Conservation (phyloP, 2,113 vertebrate genomes). For the Sminthopsis crassicaudata region DNA sequence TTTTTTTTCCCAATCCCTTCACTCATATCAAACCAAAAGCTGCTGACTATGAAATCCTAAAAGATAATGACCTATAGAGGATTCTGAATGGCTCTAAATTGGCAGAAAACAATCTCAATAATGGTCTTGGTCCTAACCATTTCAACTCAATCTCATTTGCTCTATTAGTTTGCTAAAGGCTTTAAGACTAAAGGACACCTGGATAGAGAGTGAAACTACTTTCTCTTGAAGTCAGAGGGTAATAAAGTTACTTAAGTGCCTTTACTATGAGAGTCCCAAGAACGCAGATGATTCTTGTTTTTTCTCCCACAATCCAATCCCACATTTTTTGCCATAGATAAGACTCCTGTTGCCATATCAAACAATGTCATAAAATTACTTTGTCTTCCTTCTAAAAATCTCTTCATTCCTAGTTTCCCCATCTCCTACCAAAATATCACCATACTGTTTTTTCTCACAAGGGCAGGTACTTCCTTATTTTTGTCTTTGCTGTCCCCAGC, state of each 20-base stretch:
- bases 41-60: neutral
- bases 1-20: neutral
- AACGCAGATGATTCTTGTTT: slow-evolving; percentile 19
- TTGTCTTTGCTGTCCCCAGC: neutral
- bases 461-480: neutral
- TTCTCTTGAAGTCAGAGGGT: slow-evolving; percentile 45
- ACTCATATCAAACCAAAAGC: neutral
- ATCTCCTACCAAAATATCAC: slow-evolving; percentile 36
- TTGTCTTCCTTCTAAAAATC: slow-evolving; percentile 53
- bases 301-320: slow-evolving; percentile 40
- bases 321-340: slow-evolving; percentile 65
- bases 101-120: neutral
- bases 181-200: slow-evolving; percentile 16
- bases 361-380: slow-evolving; percentile 47
- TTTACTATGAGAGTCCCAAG: slow-evolving; percentile 1
- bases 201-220: neutral
- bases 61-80: neutral
- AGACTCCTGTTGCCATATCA: slow-evolving; percentile 34
- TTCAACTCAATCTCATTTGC: neutral
- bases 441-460: neutral
- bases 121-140: neutral
- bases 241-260: slow-evolving; percentile 43
- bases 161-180: neutral
- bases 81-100: neutral
- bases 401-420: slow-evolving; percentile 40